These are phyloP conservation scores for Electrona antarctica DNA, from an alignment of 2,113 vertebrate species.

Conservation along the genomic window DNA sequence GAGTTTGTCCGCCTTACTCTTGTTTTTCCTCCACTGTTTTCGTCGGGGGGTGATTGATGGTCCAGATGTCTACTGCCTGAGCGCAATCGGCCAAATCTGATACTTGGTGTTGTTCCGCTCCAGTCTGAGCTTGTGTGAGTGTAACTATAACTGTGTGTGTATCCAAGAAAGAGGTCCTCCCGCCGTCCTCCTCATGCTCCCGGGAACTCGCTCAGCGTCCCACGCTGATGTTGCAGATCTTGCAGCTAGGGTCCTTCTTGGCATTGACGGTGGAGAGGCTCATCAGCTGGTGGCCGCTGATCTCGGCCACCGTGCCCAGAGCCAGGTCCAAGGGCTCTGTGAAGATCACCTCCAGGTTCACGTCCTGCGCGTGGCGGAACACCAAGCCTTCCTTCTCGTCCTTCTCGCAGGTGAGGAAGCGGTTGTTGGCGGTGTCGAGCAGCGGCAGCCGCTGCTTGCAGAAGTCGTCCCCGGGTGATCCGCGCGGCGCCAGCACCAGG, in stretches of 20 bases:
- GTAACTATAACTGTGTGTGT: conserved; percentile 48
- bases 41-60: conserved; percentile 52
- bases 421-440: conserved; percentile 91
- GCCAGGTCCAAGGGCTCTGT: conserved; percentile 95
- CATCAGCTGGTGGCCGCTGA: conserved; percentile 98
- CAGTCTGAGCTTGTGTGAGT: conserved; percentile 67
- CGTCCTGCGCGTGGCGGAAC: conserved; percentile 96
- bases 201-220: conserved; percentile 82
- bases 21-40: conserved; percentile 36
- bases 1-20: conserved; percentile 20
- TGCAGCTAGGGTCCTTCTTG: conserved; percentile 99
- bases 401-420: conserved; percentile 90
- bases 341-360: conserved; percentile 99
- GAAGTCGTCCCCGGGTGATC: conserved; percentile 93
- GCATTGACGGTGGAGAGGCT: conserved; percentile 96
- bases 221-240: conserved; percentile 99
- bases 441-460: conserved; percentile 96
- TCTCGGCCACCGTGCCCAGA: conserved; percentile 91
- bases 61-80: conserved; percentile 38
- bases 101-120: conserved; percentile 45
- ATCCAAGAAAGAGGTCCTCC: conserved; percentile 19
- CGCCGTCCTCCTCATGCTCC: not conserved
- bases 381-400: conserved; percentile 78
- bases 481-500: conserved; percentile 91
- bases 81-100: not conserved